Conservation (phyloP, 2,888 invertebrate genomes). For the Cephus pulcher region DNA sequence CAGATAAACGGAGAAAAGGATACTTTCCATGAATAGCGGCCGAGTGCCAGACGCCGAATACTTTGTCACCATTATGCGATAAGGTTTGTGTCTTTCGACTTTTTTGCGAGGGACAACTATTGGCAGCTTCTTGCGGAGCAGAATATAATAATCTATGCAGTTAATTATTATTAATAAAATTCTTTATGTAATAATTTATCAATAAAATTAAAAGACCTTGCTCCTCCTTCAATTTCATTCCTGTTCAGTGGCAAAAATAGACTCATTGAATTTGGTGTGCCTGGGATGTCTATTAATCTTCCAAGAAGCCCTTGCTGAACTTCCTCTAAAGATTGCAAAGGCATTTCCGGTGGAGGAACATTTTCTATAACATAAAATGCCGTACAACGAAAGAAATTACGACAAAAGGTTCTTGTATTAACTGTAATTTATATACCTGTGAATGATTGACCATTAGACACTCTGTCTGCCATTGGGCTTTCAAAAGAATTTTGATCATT, state of each 20-base stretch:
- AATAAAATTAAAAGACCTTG: background rate
- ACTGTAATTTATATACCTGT: background rate
- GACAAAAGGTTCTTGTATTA: background rate
- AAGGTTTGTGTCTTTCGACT: background rate
- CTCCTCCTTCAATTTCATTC: background rate
- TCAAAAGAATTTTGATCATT: background rate
- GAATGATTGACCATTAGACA: background rate
- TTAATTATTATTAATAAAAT: background rate
- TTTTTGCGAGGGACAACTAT: background rate
- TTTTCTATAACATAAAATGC: background rate
- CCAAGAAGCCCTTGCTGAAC: background rate
- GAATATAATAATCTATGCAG: background rate
- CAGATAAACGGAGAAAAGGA: background rate
- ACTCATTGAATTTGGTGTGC: background rate
- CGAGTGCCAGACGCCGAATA: background rate
- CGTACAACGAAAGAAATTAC: background rate
- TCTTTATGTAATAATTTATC: background rate
- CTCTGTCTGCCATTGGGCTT: background rate
- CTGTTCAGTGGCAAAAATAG: background rate
- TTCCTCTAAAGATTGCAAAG: background rate
- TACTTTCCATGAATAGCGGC: background rate
- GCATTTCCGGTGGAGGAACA: background rate
- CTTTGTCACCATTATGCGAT: background rate
- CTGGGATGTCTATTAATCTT: constrained; percentile 5
- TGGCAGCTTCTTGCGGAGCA: background rate